Base-by-base conservation (phyloP, 2,113 vertebrate genomes). In the Oenanthe oenanthe region DNA sequence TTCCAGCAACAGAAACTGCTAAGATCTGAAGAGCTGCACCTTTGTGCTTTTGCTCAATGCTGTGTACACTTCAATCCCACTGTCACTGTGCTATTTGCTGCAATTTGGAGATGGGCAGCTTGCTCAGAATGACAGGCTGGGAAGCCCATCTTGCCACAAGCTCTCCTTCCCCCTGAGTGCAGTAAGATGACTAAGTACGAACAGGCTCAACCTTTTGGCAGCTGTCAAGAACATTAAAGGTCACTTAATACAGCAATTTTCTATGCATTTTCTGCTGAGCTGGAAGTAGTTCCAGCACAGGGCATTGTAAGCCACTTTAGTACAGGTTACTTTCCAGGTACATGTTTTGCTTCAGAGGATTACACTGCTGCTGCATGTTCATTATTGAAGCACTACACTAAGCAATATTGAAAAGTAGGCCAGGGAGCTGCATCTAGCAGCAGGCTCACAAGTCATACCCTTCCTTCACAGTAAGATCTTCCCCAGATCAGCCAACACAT, bases 141-240 rank as follows among this genome's bases (percentile, higher is more conserved):
- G 85, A 94, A 85, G 57, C 48, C 70, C 18, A 47, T 48, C 74
- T 87, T 87, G 78, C 34, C 50, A 67, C 25, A 54, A 81, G 43
- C 13, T 74, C 66, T 87, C 54, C 40, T 85, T 65, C 58, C 28
- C 13, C 50, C 72, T 95, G 50, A 63, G 48, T 58, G 60, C 68
- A 77, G 21, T 61, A 83, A 43, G 53, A 73, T 36, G 42, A 58
- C 7, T 7, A 63, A 45, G 28, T 32, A 65, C 1, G 2, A 89
- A 68, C 11, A 71, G 25, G 10, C 13, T 82, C 53, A 61, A n/a
- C 34, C 31, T 92, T 75, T 29, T 60, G 72, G 65, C 29, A 68
- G 28, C 36, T 82, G 57, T 43, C 57, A 85, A 67, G 58, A 89
- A 66, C 25, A 11, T 74, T n/a, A 58, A 50, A 2, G 0, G 32